Conservation (phyloP, 92 coral and sea anemone genomes). For the Umimayanthus chanpuru region DNA sequence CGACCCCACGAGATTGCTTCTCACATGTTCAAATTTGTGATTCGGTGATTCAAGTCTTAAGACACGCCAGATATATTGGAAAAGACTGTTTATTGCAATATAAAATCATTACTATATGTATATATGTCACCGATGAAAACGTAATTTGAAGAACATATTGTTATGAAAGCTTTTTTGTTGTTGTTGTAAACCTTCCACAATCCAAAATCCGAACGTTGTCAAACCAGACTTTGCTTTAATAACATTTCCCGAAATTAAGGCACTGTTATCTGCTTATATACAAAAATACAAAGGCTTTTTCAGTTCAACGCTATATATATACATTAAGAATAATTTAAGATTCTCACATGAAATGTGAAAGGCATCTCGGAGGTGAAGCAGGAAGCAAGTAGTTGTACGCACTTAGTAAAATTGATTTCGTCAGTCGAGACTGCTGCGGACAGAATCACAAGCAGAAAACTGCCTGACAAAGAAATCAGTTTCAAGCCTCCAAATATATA, state of each 20-base stretch:
- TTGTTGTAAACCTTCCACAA: too few species aligned
- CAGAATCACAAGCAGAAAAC: background rate
- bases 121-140: background rate
- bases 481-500: background rate
- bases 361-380: background rate
- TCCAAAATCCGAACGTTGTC: background rate
- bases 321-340: conserved; percentile 50
- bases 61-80: conserved; percentile 6
- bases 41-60: background rate
- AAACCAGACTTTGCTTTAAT: conserved; percentile 2
- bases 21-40: too few species aligned
- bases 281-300: conserved; percentile 60
- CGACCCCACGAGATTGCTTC: too few species aligned
- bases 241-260: conserved; percentile 21
- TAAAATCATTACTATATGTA: background rate
- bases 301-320: conserved; percentile 27
- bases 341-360: background rate
- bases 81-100: conserved; percentile 19
- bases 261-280: conserved; percentile 47
- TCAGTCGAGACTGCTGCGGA: background rate
- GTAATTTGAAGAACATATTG: background rate
- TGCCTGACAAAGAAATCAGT: too few species aligned
- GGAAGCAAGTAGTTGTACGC: background rate
- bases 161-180: background rate
- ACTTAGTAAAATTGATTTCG: background rate